Percentiles rank a stretch among this genome's conserved stretches.
Conservation (phyloP, 2,797 vertebrate species). For the Periophthalmus magnuspinnatus region DNA sequence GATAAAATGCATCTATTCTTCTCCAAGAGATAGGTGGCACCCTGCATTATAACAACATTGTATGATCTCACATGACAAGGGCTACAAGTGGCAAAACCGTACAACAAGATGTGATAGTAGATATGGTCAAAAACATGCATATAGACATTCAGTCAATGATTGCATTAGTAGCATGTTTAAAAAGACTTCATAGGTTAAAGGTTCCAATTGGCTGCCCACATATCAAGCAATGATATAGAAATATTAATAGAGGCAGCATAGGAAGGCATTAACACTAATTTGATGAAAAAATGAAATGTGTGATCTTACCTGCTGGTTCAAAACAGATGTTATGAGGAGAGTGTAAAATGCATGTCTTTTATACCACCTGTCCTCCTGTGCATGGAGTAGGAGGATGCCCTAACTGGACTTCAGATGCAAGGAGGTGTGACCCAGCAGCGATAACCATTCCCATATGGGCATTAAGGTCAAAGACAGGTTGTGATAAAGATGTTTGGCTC, state of each 20-base stretch:
- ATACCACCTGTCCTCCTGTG: conserved; percentile 52
- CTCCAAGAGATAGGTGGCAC: conserved; percentile 30
- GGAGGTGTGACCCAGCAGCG: conserved; percentile 64
- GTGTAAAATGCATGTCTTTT: conserved; percentile 65
- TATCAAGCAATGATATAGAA: neutral
- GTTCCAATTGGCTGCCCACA: neutral
- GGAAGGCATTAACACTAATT: conserved; percentile 7
- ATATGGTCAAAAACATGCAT: conserved; percentile 12
- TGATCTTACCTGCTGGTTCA: conserved; percentile 53
- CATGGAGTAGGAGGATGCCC: conserved; percentile 52
- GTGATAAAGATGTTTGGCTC: conserved; percentile 40
- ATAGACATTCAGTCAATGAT: neutral
- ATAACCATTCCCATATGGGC: conserved; percentile 53
- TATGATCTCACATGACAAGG: conserved; percentile 23
- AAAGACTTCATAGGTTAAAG: conserved; percentile 7
- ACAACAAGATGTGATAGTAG: neutral
- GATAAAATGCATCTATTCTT: conserved; percentile 48
- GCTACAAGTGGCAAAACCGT: conserved; percentile 3
- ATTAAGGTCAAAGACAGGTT: conserved; percentile 50
- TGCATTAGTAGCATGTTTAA: neutral
- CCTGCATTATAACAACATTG: conserved; percentile 18
- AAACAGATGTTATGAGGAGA: conserved; percentile 14
- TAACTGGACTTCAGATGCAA: conserved; percentile 43
- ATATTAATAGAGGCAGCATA: neutral
- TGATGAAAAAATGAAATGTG: neutral